phyloP scores from a whole-genome alignment of 2,888 invertebrate species.

The Halictus quadricinctus region DNA sequence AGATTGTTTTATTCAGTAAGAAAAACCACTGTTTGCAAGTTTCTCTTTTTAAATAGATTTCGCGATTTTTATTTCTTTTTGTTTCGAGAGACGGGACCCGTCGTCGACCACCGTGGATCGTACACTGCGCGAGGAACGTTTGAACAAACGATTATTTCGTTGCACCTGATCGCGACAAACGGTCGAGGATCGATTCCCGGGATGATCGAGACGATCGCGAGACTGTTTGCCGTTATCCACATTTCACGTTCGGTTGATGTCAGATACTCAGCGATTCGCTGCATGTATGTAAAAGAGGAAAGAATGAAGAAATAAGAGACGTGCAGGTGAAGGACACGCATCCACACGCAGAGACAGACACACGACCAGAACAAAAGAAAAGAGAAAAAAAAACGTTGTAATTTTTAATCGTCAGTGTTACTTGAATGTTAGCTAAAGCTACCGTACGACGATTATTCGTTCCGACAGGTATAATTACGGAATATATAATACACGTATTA shows the following conservation, averaged over 20 bases:
- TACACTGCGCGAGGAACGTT: background rate
- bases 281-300: slow-evolving; percentile 30
- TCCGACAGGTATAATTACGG: slow-evolving; percentile 34
- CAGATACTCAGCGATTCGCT: slow-evolving; percentile 38
- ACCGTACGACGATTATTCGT: slow-evolving; percentile 45
- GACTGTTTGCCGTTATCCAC: slow-evolving; percentile 5
- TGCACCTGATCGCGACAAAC: background rate
- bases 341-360: background rate
- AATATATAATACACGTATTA: slow-evolving; percentile 53
- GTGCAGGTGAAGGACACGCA: background rate
- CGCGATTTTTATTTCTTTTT: background rate
- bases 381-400: slow-evolving; percentile 19
- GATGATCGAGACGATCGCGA: background rate
- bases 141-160: slow-evolving; percentile 17
- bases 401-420: slow-evolving; percentile 36
- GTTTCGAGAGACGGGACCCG: slow-evolving; percentile 9
- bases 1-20: too few species aligned
- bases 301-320: too few species aligned
- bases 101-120: slow-evolving; percentile 3
- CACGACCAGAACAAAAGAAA: background rate
- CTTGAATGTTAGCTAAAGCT: slow-evolving; percentile 43
- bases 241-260: slow-evolving; percentile 9
- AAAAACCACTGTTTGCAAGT: too few species aligned
- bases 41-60: too few species aligned
- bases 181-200: background rate